Percentiles rank a stretch among this genome's conserved stretches.
These are phyloP conservation scores for Dynastes hyllus DNA, from an alignment of 2,888 invertebrate species.

Conservation along the genomic window DNA sequence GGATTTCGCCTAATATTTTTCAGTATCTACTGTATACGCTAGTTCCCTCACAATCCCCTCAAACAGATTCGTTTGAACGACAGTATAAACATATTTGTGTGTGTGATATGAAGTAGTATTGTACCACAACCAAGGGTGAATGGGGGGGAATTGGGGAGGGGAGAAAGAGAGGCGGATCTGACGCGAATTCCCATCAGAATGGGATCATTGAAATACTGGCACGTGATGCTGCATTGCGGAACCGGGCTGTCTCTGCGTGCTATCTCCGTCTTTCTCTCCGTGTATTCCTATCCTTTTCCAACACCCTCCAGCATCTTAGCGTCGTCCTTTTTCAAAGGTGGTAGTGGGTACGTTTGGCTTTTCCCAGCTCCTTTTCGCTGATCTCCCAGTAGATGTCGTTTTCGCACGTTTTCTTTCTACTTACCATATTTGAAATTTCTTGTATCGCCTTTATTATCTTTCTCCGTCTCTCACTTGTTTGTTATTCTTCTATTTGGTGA, in stretches of 20 bases:
- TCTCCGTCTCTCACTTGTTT: too few relatives aligned
- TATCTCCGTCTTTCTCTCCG: slow-evolving; percentile 37
- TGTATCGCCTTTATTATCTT: background rate
- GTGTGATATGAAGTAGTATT: background rate
- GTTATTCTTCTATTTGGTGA: too few relatives aligned
- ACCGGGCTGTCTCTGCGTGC: slow-evolving; percentile 49
- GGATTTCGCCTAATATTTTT: too few relatives aligned
- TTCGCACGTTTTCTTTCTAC: background rate
- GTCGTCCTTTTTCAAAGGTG: background rate
- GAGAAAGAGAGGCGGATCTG: background rate
- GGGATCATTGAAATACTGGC: slow-evolving; percentile 54
- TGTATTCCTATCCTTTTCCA: slow-evolving; percentile 33
- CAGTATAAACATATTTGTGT: background rate
- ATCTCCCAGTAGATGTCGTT: background rate
- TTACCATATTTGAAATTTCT: background rate
- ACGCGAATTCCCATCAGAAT: slow-evolving; percentile 42
- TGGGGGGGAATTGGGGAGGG: background rate
- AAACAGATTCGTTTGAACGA: background rate
- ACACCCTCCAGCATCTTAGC: background rate
- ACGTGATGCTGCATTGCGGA: slow-evolving; percentile 59
- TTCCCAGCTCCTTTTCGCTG: background rate
- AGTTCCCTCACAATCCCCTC: too few relatives aligned
- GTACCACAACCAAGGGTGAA: background rate
- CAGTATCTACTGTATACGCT: too few relatives aligned
- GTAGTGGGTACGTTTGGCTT: background rate